phyloP scores from a whole-genome alignment of 2,888 invertebrate species.

The Calliphora vomitoria region DNA sequence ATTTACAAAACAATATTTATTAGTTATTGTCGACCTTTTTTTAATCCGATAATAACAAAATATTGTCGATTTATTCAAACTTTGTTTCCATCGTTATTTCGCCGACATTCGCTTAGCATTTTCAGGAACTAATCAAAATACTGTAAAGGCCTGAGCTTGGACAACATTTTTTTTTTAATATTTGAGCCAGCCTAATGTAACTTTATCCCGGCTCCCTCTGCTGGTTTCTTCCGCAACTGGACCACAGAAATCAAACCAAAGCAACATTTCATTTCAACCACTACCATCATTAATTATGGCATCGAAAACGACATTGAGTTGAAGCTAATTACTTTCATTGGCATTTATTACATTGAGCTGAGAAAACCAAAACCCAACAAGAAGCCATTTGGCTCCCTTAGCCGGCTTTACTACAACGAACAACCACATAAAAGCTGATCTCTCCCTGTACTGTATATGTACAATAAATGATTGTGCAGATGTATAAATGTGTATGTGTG shows the following conservation, averaged over 20 bases:
- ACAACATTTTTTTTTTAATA: too few relatives aligned
- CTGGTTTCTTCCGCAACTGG: constrained; percentile 24
- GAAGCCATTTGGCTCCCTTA: constrained; percentile 49
- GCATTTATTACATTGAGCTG: constrained; percentile 66
- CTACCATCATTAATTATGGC: constrained; percentile 69
- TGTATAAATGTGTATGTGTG: background rate
- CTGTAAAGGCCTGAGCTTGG: too few relatives aligned
- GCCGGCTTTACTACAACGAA: constrained; percentile 20
- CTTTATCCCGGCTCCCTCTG: background rate
- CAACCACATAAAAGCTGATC: constrained; percentile 46
- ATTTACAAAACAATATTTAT: too few relatives aligned
- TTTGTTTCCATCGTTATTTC: too few relatives aligned
- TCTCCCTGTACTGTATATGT: background rate
- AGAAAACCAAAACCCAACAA: constrained; percentile 44
- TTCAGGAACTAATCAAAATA: too few relatives aligned
- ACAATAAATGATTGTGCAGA: background rate
- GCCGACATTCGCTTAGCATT: too few relatives aligned
- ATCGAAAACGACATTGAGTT: constrained; percentile 64
- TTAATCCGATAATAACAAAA: too few relatives aligned
- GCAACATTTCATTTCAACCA: constrained; percentile 66
- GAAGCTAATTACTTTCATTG: constrained; percentile 71
- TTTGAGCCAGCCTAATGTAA: too few relatives aligned
- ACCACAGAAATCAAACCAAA: constrained; percentile 68
- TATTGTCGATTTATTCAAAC: too few relatives aligned
- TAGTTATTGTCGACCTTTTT: too few relatives aligned